Percentiles rank a stretch among this genome's conserved stretches.
Conservation (phyloP, 2,113 vertebrate genomes). For the Perca flavescens region DNA sequence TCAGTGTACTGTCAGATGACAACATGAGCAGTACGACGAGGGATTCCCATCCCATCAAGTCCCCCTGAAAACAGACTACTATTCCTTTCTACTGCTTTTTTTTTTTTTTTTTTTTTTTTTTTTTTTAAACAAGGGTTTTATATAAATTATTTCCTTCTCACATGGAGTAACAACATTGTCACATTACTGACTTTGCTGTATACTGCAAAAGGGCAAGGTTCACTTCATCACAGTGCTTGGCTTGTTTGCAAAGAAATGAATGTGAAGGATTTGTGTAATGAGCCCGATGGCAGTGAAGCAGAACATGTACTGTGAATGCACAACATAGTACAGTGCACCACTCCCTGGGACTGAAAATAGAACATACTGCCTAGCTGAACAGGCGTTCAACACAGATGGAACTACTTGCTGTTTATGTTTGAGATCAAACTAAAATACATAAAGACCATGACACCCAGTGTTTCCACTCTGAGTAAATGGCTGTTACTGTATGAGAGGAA, state of each 20-base stretch:
- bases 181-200: not conserved
- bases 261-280: conserved; percentile 60
- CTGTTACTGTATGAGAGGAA: not conserved
- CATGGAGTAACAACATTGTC: conserved; percentile 17
- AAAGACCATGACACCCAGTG: conserved; percentile 20
- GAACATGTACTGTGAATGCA: conserved; percentile 67
- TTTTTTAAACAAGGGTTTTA: not conserved
- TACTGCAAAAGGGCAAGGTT: conserved; percentile 59
- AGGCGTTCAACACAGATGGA: conserved; percentile 59
- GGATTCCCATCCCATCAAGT: conserved; percentile 59
- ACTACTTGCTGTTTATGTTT: conserved; percentile 51
- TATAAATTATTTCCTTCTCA: conserved; percentile 2
- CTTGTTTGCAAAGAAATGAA: conserved; percentile 61
- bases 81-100: conserved; percentile 10
- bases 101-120: too few species aligned
- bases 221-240: not conserved
- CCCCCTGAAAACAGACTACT: not conserved
- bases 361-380: conserved; percentile 46
- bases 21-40: conserved; percentile 40
- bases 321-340: conserved; percentile 14
- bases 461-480: conserved; percentile 22
- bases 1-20: conserved; percentile 49
- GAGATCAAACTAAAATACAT: conserved; percentile 65
- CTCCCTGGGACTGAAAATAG: conserved; percentile 60
- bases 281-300: conserved; percentile 57